A percentile compares a stretch with the other conserved stretches of the same genome.
These are phyloP conservation scores for Melieria crassipennis DNA, from an alignment of 2,888 invertebrate genomes.

Conservation along the genomic window DNA sequence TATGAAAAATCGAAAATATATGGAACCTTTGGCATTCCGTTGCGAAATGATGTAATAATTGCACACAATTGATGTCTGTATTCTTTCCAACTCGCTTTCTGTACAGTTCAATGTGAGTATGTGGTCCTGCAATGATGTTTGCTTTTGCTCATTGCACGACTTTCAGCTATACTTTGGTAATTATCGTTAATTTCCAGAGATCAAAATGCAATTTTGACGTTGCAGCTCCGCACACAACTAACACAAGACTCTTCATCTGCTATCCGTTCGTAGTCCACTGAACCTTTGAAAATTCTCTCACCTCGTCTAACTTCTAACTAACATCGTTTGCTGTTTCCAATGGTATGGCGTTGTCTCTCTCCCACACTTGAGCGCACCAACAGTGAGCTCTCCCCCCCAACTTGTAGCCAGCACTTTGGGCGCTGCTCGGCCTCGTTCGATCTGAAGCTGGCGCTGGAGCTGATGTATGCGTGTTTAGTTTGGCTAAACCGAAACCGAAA, in stretches of 20 bases:
- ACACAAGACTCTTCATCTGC: constrained; percentile 5
- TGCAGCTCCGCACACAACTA: constrained; percentile 33
- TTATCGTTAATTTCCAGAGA: constrained; percentile 46
- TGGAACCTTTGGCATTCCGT: too few species aligned
- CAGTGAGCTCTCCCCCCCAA: background rate
- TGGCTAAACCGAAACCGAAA: constrained; percentile 39
- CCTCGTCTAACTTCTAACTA: constrained; percentile 18
- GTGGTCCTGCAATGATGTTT: too few species aligned
- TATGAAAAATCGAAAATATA: too few species aligned
- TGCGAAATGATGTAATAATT: too few species aligned
- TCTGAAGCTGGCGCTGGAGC: constrained; percentile 37
- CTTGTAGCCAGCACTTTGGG: background rate
- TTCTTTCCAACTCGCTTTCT: too few species aligned
- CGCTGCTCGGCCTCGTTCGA: background rate
- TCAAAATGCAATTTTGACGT: constrained; percentile 38
- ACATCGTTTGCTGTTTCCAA: constrained; percentile 50
- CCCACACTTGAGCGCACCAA: background rate
- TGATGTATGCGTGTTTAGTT: background rate
- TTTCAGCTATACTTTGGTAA: constrained; percentile 35
- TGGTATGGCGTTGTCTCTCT: constrained; percentile 54
- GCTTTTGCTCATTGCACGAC: too few species aligned
- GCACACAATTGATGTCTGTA: too few species aligned
- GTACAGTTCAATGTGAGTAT: too few species aligned
- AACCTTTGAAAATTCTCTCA: constrained; percentile 21
- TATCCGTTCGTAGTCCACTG: constrained; percentile 6